A percentile compares a stretch with the other conserved stretches of the same genome.
Conservation (phyloP, 2,888 invertebrate genomes). For the Scaptomyza cyrtandrae region DNA sequence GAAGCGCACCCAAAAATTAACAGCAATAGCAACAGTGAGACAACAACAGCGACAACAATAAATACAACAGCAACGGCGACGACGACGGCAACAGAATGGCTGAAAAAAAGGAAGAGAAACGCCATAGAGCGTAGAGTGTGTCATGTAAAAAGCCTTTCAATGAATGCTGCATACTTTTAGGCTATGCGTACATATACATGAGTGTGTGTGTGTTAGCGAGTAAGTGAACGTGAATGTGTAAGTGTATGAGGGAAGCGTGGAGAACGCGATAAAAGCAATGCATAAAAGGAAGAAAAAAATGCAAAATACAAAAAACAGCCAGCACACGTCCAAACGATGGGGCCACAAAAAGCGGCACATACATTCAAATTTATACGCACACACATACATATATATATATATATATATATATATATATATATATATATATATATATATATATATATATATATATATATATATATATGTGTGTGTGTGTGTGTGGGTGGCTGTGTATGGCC, state of each 20-base stretch:
- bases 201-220: conserved; percentile 33
- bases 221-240: conserved; percentile 33
- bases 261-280: conserved; percentile 79
- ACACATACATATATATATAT: no score
- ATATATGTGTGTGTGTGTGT: conserved; percentile 1
- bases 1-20: conserved; percentile 70
- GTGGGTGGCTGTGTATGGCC: conserved; percentile 18
- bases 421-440: no score
- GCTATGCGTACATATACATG: conserved; percentile 41
- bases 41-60: conserved; percentile 29
- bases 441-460: no score
- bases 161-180: conserved; percentile 79
- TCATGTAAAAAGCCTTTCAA: conserved; percentile 78
- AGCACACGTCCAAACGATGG: conserved; percentile 67
- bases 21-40: conserved; percentile 52
- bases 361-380: conserved; percentile 19
- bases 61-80: conserved; percentile 12
- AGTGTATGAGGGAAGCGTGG: conserved; percentile 54
- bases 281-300: conserved; percentile 77
- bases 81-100: conserved; percentile 36
- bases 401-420: no score
- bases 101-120: conserved; percentile 11
- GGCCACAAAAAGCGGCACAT: conserved; percentile 54
- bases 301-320: conserved; percentile 58
- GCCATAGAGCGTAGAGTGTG: conserved; percentile 41